A percentile compares a stretch with the other conserved stretches of the same genome.
phyloP scores from a whole-genome alignment of 2,888 invertebrate species.

The Erebia ligea region DNA sequence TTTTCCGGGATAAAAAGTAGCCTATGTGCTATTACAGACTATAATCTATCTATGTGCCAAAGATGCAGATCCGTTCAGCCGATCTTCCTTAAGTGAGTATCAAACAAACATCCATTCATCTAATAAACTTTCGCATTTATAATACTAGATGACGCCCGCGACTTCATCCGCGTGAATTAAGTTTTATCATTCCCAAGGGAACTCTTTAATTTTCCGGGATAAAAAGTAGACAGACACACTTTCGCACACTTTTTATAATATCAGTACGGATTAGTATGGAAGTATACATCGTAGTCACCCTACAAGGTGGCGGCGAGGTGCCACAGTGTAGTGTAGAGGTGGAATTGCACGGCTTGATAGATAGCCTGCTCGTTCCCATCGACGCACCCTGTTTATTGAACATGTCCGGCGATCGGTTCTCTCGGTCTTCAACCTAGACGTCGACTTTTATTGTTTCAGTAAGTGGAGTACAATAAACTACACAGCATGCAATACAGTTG shows the following conservation, averaged over 20 bases:
- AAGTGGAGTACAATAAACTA: neutral
- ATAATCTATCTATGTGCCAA: neutral
- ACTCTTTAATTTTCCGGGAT: no score
- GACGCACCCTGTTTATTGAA: constrained; percentile 31
- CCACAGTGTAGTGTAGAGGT: constrained; percentile 8
- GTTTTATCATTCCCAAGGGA: no score
- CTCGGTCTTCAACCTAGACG: neutral
- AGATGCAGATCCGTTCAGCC: neutral
- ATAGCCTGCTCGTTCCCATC: constrained; percentile 24
- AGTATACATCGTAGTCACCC: constrained; percentile 4
- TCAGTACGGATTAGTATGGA: neutral
- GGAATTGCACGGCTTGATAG: constrained; percentile 24
- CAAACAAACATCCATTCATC: no score
- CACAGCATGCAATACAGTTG: neutral
- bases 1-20: no score
- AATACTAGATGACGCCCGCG: no score
- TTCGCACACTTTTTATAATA: no score
- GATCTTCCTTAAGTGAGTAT: no score
- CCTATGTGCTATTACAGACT: no score
- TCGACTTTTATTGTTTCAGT: constrained; percentile 2
- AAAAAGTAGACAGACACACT: no score
- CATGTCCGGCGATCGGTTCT: constrained; percentile 11
- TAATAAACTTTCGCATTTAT: no score
- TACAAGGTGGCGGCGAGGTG: constrained; percentile 15
- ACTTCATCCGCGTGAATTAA: no score